Percentiles rank a stretch among this genome's conserved stretches.
Evolutionary conservation across 1,140 invertebrate species (phyloP).

Genomic region (Drosophila funebris): DNA sequence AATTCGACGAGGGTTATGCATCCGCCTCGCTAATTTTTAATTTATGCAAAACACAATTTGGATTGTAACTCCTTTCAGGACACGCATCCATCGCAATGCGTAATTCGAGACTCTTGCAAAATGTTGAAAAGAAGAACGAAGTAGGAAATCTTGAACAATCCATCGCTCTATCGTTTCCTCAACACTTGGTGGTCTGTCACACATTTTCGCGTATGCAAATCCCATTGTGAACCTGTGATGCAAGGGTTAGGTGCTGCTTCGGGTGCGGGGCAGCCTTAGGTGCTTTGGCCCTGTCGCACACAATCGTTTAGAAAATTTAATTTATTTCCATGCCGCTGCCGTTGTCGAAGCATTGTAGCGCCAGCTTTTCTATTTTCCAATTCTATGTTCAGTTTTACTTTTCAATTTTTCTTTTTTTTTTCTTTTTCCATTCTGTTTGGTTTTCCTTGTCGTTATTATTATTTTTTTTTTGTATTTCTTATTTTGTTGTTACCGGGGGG

Average conservation of each 20-base stretch:
- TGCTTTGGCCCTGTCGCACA: conserved; percentile 35
- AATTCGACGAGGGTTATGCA: conserved; percentile 37
- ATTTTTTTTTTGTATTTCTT: too few relatives aligned
- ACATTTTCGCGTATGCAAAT: conserved; percentile 77
- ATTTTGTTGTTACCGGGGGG: conserved; percentile 57
- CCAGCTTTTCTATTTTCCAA: conserved; percentile 73
- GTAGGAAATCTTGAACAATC: conserved; percentile 53
- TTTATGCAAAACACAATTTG: conserved; percentile 76
- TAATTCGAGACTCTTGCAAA: conserved; percentile 66
- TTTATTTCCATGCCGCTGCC: conserved; percentile 60
- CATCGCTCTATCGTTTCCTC: conserved; percentile 36
- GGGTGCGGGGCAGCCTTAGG: conserved; percentile 51
- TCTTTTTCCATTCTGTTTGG: conserved; percentile 36
- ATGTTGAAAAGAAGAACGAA: conserved; percentile 24
- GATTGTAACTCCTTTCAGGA: conserved; percentile 18
- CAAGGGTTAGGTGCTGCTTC: conserved; percentile 21
- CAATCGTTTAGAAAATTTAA: conserved; percentile 82
- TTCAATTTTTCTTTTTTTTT: conserved; percentile 38
- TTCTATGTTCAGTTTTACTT: conserved; percentile 65
- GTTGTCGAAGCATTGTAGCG: conserved; percentile 45
- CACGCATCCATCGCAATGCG: conserved; percentile 54
- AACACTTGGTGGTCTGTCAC: conserved; percentile 45
- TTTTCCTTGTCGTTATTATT: conserved; percentile 36
- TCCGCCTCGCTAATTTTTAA: conserved; percentile 73
- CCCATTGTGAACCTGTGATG: conserved; percentile 74